These are phyloP conservation scores for Zelleria hepariella DNA, from an alignment of 2,888 invertebrate genomes.

Conservation along the genomic window DNA sequence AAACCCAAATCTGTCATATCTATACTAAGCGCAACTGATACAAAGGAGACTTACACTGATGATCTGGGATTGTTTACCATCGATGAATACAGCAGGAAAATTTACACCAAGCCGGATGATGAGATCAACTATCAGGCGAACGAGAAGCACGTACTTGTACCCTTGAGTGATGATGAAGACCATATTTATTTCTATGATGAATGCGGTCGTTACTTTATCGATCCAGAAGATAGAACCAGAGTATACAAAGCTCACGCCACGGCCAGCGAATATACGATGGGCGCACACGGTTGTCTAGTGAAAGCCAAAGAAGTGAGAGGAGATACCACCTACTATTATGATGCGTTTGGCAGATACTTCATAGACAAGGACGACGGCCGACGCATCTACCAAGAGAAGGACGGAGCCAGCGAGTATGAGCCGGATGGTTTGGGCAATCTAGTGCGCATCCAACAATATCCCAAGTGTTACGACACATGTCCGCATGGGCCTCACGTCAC, in stretches of 20 bases:
- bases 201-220: constrained; percentile 56
- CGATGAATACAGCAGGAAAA: constrained; percentile 53
- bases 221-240: constrained; percentile 40
- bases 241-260: constrained; percentile 51
- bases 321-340: constrained; percentile 49
- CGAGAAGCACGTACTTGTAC: constrained; percentile 47
- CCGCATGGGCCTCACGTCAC: constrained; percentile 50
- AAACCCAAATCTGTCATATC: constrained; percentile 50
- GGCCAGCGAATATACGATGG: constrained; percentile 61
- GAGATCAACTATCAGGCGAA: constrained; percentile 46
- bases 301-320: constrained; percentile 52
- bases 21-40: constrained; percentile 48
- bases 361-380: constrained; percentile 46
- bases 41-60: constrained; percentile 52
- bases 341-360: constrained; percentile 58
- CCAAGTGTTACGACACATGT: constrained; percentile 47
- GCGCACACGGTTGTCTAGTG: constrained; percentile 44
- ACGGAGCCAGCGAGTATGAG: constrained; percentile 55
- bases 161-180: constrained; percentile 42
- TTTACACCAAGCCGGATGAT: constrained; percentile 45
- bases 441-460: constrained; percentile 51
- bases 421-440: constrained; percentile 62
- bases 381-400: constrained; percentile 52
- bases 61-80: constrained; percentile 49
- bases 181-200: constrained; percentile 57